Base-by-base conservation (phyloP, 1,140 invertebrate species). In the Sarcophaga bullata region DNA sequence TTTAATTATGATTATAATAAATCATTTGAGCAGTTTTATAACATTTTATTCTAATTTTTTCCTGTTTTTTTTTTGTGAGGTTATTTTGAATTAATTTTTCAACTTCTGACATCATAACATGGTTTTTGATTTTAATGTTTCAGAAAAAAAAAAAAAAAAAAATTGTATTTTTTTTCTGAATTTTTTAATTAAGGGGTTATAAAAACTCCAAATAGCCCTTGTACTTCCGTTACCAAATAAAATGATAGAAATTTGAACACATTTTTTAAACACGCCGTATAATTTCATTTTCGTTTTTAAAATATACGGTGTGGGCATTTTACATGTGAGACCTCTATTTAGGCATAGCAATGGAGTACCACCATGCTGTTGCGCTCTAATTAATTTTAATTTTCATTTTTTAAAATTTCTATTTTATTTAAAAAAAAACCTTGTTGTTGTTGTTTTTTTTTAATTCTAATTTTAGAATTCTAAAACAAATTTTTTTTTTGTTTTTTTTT, bases 371-470 rank as follows among this genome's bases (percentile, higher is more conserved):
- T 68, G 0, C 62, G 62, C 62, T 68, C 62, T 68, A 25, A 68
- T 68, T 68, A 68, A 19, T 68, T 68, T 68, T 19, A 37, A 37
- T 37, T 13, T 62, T 62, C 13, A 68, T n/a, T 58, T 13, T 58
- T 13, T 58, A 58, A n/a, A n/a, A 58, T 58, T 68, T 68, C 62
- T 68, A 68, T 68, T 68, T 68, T 19, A 68, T 68, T 68, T 68
- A 68, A 8, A 68, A 68, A 58, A 68, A 37, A 37, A 37, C 4
- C 1, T 37, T 37, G 4, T 37, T 37, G 25, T 37, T 37, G 25
- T 37, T 19, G 1, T 68, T 25, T 0, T 68, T 25, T 15, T 58
- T n/a, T 58, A 0, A 7, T 11, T 58, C 13, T 68, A 25, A 62
- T 62, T 25, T 19, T 68, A 68, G 25, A 2, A 37, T 37, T 37